Evolutionary conservation across 2,797 vertebrate species (phyloP).

Genomic region (Heteromormyrus szaboi): DNA sequence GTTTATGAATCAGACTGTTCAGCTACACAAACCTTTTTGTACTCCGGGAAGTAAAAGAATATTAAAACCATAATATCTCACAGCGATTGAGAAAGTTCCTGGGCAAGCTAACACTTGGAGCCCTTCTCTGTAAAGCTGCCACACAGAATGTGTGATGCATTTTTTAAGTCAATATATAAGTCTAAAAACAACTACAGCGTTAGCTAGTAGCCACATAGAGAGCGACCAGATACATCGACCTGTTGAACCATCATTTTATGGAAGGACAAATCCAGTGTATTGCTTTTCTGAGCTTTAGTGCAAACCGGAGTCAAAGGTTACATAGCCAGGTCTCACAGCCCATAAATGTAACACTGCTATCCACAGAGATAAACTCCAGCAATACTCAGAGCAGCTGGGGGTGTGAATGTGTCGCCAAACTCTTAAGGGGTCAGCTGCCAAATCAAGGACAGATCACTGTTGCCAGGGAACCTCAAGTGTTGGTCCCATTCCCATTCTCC

Average conservation of each 20-base stretch:
- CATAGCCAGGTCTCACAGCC: not conserved
- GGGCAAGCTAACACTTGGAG: not conserved
- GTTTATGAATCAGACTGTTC: not conserved
- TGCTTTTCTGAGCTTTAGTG: not conserved
- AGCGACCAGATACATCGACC: not conserved
- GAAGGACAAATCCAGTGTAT: constrained; percentile 3
- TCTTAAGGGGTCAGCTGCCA: not conserved
- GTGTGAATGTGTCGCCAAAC: not conserved
- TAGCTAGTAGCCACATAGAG: not conserved
- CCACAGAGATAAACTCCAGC: not conserved
- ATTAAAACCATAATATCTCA: not conserved
- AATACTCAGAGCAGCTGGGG: not conserved
- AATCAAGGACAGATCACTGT: not conserved
- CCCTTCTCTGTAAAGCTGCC: not conserved
- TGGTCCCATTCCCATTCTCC: not conserved
- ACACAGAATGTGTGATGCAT: not conserved
- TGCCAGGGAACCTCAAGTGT: not conserved
- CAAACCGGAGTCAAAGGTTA: constrained; percentile 1
- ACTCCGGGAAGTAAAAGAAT: not conserved
- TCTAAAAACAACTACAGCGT: not conserved
- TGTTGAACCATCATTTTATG: not conserved
- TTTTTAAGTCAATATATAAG: constrained; percentile 3
- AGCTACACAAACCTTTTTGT: not conserved
- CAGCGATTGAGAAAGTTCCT: not conserved
- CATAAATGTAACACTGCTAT: not conserved